Conservation (phyloP, 1,140 invertebrate species). For the Lysiphlebus fabarum region DNA sequence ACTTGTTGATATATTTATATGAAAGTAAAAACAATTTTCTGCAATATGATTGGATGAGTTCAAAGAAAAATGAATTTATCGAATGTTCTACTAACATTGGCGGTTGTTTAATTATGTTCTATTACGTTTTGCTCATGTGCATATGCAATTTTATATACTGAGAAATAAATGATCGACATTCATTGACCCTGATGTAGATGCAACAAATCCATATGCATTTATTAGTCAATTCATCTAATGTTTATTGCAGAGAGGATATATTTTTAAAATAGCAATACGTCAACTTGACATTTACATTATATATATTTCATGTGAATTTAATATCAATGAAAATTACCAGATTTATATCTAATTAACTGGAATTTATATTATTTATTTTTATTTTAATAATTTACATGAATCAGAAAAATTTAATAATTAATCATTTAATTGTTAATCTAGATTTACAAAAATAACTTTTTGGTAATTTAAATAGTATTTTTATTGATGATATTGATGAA, state of each 20-base stretch:
- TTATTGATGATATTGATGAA: too few relatives aligned
- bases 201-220: conserved; percentile 6
- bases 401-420: too few relatives aligned
- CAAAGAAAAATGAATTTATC: conserved; percentile 13
- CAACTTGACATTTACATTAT: background rate
- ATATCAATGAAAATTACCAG: conserved; percentile 22
- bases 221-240: conserved; percentile 7
- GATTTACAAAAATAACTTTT: too few relatives aligned
- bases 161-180: conserved; percentile 28
- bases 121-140: background rate
- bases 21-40: background rate
- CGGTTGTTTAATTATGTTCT: background rate
- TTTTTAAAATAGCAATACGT: too few relatives aligned
- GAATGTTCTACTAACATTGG: background rate
- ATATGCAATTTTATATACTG: background rate
- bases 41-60: conserved; percentile 14
- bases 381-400: too few relatives aligned
- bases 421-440: too few relatives aligned
- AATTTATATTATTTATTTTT: too few relatives aligned
- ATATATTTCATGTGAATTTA: conserved; percentile 10
- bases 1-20: background rate
- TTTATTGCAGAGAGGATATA: too few relatives aligned
- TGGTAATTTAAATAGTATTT: too few relatives aligned
- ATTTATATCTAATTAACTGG: conserved; percentile 15
- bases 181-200: conserved; percentile 21